A percentile compares a stretch with the other conserved stretches of the same genome.
Conservation (phyloP, 53 echinoderm and acorn worm genomes). For the Crossaster papposus region DNA sequence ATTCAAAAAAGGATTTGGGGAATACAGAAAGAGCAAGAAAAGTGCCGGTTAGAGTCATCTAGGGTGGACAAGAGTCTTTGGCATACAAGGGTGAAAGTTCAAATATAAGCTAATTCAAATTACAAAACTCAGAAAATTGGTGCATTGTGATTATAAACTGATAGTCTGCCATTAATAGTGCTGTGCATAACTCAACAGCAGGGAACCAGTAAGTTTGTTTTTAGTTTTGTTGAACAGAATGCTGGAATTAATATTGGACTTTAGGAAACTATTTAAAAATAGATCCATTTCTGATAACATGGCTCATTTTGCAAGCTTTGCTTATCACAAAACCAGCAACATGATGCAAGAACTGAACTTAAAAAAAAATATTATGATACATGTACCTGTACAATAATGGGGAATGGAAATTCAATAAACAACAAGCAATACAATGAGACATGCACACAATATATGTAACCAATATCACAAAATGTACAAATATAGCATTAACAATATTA, state of each 20-base stretch:
- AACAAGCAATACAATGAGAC: conserved; percentile 24
- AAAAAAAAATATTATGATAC: neutral
- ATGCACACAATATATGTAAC: conserved; percentile 28
- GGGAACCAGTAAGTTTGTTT: conserved; percentile 13
- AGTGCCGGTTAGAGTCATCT: conserved; percentile 38
- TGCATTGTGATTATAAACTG: conserved; percentile 3
- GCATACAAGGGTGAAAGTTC: conserved; percentile 40
- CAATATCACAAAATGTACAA: conserved; percentile 1
- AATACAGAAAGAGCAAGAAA: conserved; percentile 57
- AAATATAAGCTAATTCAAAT: conserved; percentile 18
- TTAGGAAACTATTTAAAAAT: neutral
- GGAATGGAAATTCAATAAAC: conserved; percentile 8
- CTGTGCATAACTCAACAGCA: neutral
- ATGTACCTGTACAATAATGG: neutral
- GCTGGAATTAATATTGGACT: neutral
- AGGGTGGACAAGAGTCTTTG: conserved; percentile 16
- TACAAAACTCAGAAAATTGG: neutral
- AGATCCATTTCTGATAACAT: neutral
- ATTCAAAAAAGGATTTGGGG: conserved; percentile 1
- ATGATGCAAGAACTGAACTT: neutral
- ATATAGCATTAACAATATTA: neutral
- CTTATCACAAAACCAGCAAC: neutral
- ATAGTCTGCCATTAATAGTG: neutral
- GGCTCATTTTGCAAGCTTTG: neutral
- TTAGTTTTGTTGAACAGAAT: neutral